Base-by-base conservation (phyloP, 2,888 invertebrate genomes). In the Mesorhabditis belari region DNA sequence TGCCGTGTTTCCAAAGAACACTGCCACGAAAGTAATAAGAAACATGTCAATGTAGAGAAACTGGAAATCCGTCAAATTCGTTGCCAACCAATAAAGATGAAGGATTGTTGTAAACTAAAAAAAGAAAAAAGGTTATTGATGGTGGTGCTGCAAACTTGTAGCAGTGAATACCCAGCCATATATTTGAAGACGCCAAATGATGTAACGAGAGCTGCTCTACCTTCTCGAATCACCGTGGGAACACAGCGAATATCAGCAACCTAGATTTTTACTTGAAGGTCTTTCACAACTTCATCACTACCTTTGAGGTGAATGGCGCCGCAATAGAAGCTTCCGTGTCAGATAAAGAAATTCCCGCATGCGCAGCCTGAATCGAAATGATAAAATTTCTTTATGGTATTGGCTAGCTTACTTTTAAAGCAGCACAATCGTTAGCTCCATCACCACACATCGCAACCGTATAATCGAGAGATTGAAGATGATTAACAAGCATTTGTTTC, bases 131-230 rank as follows among this genome's bases (percentile, higher is more conserved):
- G n/a, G n/a, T n/a, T n/a, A n/a, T n/a, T n/a, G n/a, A n/a, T n/a
- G n/a, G n/a, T n/a, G n/a, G n/a, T 17, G n/a, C n/a, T 9, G n/a
- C 44, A 35, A 35, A 35, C 44, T n/a, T 35, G 92, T 58, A 91
- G 91, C 52, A 93, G 63, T 29, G 79, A 80, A 84, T 96, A 96
- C 0, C 90, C 88, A 0, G 94, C 92, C 95, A 96, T 96, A 85
- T 92, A 96, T 79, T 95, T 95, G 85, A 98, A 96, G 73, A 95
- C 90, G 2, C 94, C 94, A 84, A 95, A 95, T 50, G 92, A 92
- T 0, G 96, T 96, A 28, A 92, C 89, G 5, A 98, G 84, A 0
- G 96, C 94, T 0, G 93, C 92, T 0, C 96, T 86, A 0, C 95
- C 80, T 55, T 81, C 80, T n/a, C 77, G 71, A 53, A 80, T 80